Base-by-base conservation (phyloP, 2,888 invertebrate genomes). In the Ectropis crepuscularia region DNA sequence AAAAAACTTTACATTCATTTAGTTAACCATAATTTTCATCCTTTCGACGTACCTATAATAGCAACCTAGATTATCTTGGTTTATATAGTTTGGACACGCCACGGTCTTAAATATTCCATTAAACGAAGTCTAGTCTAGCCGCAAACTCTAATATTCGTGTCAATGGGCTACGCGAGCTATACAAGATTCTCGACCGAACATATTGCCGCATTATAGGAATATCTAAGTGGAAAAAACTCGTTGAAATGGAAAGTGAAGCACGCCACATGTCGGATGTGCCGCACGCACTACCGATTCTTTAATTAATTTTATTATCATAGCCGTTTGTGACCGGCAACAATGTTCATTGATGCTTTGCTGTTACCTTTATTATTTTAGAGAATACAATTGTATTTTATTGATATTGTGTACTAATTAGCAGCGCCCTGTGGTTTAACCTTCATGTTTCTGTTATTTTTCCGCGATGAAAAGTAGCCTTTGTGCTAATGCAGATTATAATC, bases 191-290 rank as follows among this genome's bases (percentile, higher is more conserved):
- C 42, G 50, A 42, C 48, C 58, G 46, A 55, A 50, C 42, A 41
- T 58, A 61, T 65, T 60, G 45, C 58, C 53, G 57, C 57, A 51
- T 62, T 58, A 65, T 70, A 55, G 68, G 68, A 69, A 71, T 75
- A 71, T 51, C 45, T 71, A 74, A 71, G 70, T 72, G 71, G 68
- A 50, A 54, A 73, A 77, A 76, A 74, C 70, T 69, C 65, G 72
- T 72, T 60, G 84, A 85, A 85, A 85, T 77, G 79, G 85, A 85
- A 85, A 85, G 85, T 85, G 77, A 74, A 65, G 70, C 76, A 76
- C 77, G 75, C 79, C 39, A 51, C 59, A 51, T 59, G 63, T 68
- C 69, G 69, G 69, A 69, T 67, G 48, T 62, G 50, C 57, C 65
- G 47, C 71, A 63, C 67, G 68, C 65, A 71, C 69, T 74, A 69